Evolutionary conservation across 2,888 invertebrate species (phyloP), one percentile per base, ranked within the genome.

Genomic region (Chymomyza fuscimana): DNA sequence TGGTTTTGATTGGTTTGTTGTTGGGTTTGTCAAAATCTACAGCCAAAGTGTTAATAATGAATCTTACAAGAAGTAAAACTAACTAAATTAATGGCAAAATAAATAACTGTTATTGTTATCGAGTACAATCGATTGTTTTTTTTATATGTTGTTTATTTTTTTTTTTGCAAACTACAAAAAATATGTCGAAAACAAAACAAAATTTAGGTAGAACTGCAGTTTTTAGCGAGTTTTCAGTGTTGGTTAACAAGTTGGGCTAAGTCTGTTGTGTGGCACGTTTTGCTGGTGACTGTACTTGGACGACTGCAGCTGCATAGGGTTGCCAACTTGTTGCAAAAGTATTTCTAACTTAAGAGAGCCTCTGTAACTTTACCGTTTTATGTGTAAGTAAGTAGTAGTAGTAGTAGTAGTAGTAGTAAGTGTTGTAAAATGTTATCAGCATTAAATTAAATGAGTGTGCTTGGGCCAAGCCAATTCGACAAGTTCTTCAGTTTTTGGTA

Each of bases 1-100:
- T 70, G 64, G 61, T 73, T 69, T 73, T 73, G 65, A 59, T 75
- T 67, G 65, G 65, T 63, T 74, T 16, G 51, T 63, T 60, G 67
- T 69, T 71, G 66, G 69, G 60, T 65, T 87, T 86, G 82, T 83
- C 79, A 79, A 89, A 85, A 89, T 88, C 90, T 89, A 90, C 85
- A 89, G 87, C 89, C 89, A 89, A 86, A 85, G 78, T 80, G 89
- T 89, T 89, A 88, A 81, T 80, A 79, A 69, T 78, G 72, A 79
- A 76, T 73, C 71, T 67, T 73, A 78, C 63, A 64, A 76, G 70
- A 67, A 52, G 69, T 52, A 59, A 58, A 70, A 70, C 69, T 51
- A 72, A 72, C 71, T 77, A 79, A 81, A 77, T 73, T 76, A 75
- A 71, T 78, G 70, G 73, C 72, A 76, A 72, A 71, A 73, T 46